Evolutionary conservation across 2,113 vertebrate genomes (phyloP).

Genomic region (Eretmochelys imbricata): DNA sequence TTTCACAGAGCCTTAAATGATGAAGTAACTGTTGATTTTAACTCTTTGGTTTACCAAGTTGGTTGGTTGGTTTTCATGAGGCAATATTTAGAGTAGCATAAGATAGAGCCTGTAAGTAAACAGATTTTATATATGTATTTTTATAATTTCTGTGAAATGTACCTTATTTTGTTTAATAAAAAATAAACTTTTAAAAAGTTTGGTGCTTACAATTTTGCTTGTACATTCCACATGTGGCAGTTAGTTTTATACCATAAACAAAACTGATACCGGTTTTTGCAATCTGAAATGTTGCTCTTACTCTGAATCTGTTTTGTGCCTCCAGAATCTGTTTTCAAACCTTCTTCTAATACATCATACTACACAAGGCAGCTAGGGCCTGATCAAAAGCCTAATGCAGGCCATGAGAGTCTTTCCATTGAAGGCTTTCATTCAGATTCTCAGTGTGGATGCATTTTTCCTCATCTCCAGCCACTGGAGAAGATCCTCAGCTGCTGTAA

Average conservation of each 20-base stretch:
- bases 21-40: slow-evolving; percentile 59
- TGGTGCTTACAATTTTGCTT: neutral
- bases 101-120: slow-evolving; percentile 56
- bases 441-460: neutral
- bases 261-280: neutral
- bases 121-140: slow-evolving; percentile 74
- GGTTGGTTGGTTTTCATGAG: slow-evolving; percentile 63
- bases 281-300: neutral
- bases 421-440: neutral
- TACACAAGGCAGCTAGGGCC: neutral
- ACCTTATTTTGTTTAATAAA: slow-evolving; percentile 72
- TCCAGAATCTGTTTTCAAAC: neutral
- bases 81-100: slow-evolving; percentile 67
- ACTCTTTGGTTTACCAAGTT: slow-evolving; percentile 59
- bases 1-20: slow-evolving; percentile 47
- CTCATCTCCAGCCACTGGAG: neutral
- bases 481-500: neutral
- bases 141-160: slow-evolving; percentile 89
- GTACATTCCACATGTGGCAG: neutral
- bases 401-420: neutral
- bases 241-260: neutral
- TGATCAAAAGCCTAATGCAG: neutral
- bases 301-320: neutral
- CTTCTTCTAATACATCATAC: neutral
- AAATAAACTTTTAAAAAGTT: slow-evolving; percentile 71